A percentile compares a stretch with the other conserved stretches of the same genome.
Conservation (phyloP, 2,797 vertebrate genomes). For the Pseudomugil gertrudae region DNA sequence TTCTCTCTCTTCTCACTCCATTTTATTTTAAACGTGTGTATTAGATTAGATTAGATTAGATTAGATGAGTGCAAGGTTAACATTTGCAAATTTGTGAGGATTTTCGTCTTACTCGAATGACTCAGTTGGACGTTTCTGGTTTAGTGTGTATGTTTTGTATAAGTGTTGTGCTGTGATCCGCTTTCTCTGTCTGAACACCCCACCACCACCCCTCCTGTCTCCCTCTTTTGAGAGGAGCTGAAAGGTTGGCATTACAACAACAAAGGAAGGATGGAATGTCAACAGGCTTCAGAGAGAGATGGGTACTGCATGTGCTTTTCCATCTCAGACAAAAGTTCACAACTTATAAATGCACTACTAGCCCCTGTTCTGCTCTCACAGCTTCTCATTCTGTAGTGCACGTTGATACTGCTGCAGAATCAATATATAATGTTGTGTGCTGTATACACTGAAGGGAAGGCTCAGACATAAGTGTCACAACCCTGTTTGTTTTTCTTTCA, state of each 20-base stretch:
- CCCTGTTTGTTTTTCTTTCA: slow-evolving; percentile 33
- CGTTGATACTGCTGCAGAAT: slow-evolving; percentile 15
- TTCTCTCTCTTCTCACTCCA: slow-evolving; percentile 23
- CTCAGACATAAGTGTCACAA: slow-evolving; percentile 32
- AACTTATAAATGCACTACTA: slow-evolving; percentile 33
- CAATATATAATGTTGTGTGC: slow-evolving; percentile 6
- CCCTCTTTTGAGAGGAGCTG: slow-evolving; percentile 78
- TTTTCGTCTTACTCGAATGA: too few species aligned
- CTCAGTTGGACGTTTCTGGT: slow-evolving; percentile 41
- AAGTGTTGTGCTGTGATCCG: slow-evolving; percentile 66
- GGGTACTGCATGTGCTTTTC: slow-evolving; percentile 53
- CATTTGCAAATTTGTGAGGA: too few species aligned
- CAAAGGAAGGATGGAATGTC: slow-evolving; percentile 83
- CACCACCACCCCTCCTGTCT: slow-evolving; percentile 59
- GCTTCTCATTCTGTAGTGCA: slow-evolving; percentile 12
- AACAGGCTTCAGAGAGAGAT: slow-evolving; percentile 80
- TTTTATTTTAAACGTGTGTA: slow-evolving; percentile 56
- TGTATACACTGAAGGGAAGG: neutral
- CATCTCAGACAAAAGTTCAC: slow-evolving; percentile 64
- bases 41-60: too few species aligned
- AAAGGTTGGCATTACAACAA: slow-evolving; percentile 84
- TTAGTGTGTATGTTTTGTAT: slow-evolving; percentile 56
- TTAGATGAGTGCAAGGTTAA: slow-evolving; percentile 16
- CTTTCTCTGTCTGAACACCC: slow-evolving; percentile 27
- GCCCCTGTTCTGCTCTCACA: slow-evolving; percentile 16